Percentiles rank a stretch among this genome's conserved stretches.
phyloP scores from a whole-genome alignment of 1,140 invertebrate genomes.

The Druon quercuslanigerum region DNA sequence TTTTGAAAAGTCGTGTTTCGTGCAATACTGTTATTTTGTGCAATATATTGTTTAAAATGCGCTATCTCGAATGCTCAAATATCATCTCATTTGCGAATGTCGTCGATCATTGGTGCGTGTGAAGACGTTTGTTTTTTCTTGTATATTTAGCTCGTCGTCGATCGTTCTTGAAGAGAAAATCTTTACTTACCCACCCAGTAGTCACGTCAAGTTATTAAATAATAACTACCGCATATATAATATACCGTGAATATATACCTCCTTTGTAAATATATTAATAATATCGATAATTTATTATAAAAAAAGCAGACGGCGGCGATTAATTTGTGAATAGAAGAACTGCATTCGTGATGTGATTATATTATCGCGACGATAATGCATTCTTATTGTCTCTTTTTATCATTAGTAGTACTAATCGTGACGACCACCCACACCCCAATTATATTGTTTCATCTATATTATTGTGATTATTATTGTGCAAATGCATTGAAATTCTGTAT shows the following conservation, averaged over 20 bases:
- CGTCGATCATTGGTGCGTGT: constrained; percentile 9
- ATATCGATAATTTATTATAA: constrained; percentile 58
- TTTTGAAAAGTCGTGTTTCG: no score
- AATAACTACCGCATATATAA: constrained; percentile 55
- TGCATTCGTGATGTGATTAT: constrained; percentile 41
- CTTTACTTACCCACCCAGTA: constrained; percentile 45
- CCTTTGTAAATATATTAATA: constrained; percentile 65
- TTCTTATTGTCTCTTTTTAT: constrained; percentile 52
- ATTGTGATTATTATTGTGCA: constrained; percentile 35
- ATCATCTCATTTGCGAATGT: neutral
- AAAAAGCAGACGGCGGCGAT: constrained; percentile 36
- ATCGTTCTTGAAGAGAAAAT: neutral
- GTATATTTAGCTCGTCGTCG: neutral
- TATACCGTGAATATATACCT: constrained; percentile 57
- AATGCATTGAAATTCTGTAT: neutral
- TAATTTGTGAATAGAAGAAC: constrained; percentile 55
- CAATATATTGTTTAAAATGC: neutral
- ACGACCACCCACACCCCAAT: constrained; percentile 33
- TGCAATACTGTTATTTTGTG: neutral
- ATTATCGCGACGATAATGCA: constrained; percentile 30
- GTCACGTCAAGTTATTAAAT: constrained; percentile 54
- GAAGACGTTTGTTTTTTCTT: constrained; percentile 11
- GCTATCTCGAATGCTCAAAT: neutral
- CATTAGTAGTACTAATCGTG: constrained; percentile 48
- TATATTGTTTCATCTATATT: constrained; percentile 37